These are phyloP conservation scores for Periphyllus acericola DNA, from an alignment of 2,888 invertebrate genomes.

Conservation along the genomic window DNA sequence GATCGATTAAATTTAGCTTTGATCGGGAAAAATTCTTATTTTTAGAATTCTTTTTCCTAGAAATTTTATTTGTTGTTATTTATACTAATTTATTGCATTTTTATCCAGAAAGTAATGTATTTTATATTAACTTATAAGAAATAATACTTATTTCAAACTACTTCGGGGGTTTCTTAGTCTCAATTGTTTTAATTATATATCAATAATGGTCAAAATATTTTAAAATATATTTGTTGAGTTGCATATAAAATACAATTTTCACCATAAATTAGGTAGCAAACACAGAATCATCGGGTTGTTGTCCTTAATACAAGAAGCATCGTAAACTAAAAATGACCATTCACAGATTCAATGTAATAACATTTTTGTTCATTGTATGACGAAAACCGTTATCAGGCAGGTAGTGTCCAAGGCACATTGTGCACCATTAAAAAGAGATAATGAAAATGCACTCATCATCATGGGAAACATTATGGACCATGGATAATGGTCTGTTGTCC, in stretches of 20 bases:
- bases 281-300: constrained; percentile 25
- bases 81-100: no score
- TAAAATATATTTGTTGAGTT: neutral
- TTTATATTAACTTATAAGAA: no score
- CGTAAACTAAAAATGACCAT: constrained; percentile 44
- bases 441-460: constrained; percentile 60
- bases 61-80: no score
- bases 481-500: constrained; percentile 56
- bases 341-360: constrained; percentile 48
- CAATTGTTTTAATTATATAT: no score
- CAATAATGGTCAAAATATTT: no score
- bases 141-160: no score
- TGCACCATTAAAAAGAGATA: constrained; percentile 56
- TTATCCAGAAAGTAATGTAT: no score
- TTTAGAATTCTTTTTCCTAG: no score
- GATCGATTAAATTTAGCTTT: no score
- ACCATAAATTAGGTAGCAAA: neutral
- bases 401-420: constrained; percentile 31
- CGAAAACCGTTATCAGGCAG: constrained; percentile 36
- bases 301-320: constrained; percentile 25
- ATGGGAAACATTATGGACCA: constrained; percentile 60
- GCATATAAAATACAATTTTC: neutral
- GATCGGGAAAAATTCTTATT: no score
- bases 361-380: constrained; percentile 53
- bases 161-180: no score